Evolutionary conservation across 1,140 invertebrate genomes (phyloP), one percentile per base, ranked within the genome.

Genomic region (Heterodera schachtii): DNA sequence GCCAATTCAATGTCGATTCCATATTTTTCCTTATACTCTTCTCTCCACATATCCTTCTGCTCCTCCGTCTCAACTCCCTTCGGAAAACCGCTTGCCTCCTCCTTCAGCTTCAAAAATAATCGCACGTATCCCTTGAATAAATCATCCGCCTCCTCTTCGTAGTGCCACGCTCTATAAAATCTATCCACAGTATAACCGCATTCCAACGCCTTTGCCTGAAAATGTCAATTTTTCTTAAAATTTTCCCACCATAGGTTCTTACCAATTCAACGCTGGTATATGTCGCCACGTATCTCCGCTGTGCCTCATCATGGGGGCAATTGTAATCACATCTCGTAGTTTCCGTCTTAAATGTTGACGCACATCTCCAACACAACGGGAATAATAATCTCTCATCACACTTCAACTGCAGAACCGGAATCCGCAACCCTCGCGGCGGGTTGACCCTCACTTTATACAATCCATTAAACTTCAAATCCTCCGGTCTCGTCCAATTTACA

Each of bases 181-280:
- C 69, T 4, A 13, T 71, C 69, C 31, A 71, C 44, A 31, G 31
- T 71, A 31, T 71, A 71, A 11, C 69, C 69, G 69, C 44, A 46
- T 71, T 71, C 69, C 31, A 71, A 19, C 31, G 69, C 69, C 21
- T 71, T 71, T 41, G 69, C 44, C 57, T 60, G 19, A 16, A 60
- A 16, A 19, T 31, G 31, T 31, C 31, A 31, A 6, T 11, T 8
- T 52, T 8, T 52, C 11, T 8, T 31, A 31, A 52, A 52, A 52
- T 52, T 52, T 52, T 52, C 0, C 0, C 11, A 1, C n/a, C 2
- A 2, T 7, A 60, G 16, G 2, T 16, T 16, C 57, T 19, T 60
- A 60, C 57, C 57, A 60, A 60, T 19, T 60, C 57, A 1, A 16
- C 57, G 19, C 57, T 60, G 4, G 57, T 60, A 19, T 46, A 71